These are phyloP conservation scores for Coelinius sp. DNA, from an alignment of 2,888 invertebrate genomes.

Conservation along the genomic window DNA sequence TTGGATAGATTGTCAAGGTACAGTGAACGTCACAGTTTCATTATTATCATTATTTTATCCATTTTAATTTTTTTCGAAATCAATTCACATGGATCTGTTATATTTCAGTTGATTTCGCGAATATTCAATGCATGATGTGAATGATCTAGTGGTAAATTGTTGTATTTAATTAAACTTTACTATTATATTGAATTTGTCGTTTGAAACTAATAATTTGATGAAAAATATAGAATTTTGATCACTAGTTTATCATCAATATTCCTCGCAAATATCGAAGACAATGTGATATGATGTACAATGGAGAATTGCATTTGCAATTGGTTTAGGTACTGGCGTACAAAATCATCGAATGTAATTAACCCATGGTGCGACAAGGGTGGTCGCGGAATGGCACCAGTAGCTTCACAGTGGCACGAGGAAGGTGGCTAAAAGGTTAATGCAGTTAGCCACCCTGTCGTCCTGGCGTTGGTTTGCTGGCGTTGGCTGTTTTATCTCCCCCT, in stretches of 20 bases:
- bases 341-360: conserved; percentile 68
- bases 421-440: conserved; percentile 68
- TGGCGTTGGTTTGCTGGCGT: conserved; percentile 35
- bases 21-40: background rate
- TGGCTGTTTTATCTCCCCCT: conserved; percentile 24
- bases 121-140: too few relatives aligned
- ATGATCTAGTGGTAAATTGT: too few relatives aligned
- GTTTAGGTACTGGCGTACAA: conserved; percentile 65
- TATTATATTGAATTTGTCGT: too few relatives aligned
- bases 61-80: too few relatives aligned
- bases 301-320: conserved; percentile 66
- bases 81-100: too few relatives aligned
- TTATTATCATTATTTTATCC: too few relatives aligned
- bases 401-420: conserved; percentile 38
- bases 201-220: too few relatives aligned
- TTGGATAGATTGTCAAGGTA: background rate
- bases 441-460: conserved; percentile 60
- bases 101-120: too few relatives aligned
- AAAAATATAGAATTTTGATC: background rate
- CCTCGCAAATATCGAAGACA: conserved; percentile 27
- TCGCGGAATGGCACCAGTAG: conserved; percentile 44
- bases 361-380: conserved; percentile 59
- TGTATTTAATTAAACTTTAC: too few relatives aligned
- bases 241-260: background rate
- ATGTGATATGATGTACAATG: conserved; percentile 42